Percentiles rank a stretch among this genome's conserved stretches.
Conservation (phyloP, 2,797 vertebrate species). For the Malacoraja senta region DNA sequence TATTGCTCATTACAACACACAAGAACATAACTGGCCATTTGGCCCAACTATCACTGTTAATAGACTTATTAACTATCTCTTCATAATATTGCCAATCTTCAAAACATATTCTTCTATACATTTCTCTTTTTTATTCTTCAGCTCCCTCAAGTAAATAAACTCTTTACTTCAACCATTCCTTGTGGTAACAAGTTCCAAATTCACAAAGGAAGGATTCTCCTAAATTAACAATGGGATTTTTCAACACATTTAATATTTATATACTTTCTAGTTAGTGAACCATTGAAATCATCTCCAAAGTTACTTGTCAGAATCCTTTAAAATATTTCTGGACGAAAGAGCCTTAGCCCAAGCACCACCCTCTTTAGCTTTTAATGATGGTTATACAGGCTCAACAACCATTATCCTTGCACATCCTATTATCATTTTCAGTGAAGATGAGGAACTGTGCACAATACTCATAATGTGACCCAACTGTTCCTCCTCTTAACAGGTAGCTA, state of each 20-base stretch:
- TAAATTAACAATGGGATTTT: background rate
- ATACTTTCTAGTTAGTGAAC: background rate
- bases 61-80: background rate
- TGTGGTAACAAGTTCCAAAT: background rate
- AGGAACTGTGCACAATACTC: background rate
- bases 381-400: background rate
- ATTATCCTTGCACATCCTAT: background rate
- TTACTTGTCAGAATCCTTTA: too few species aligned
- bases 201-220: background rate
- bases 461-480: background rate
- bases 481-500: background rate
- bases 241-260: background rate
- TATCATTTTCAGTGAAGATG: background rate
- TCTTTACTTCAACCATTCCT: background rate
- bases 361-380: background rate
- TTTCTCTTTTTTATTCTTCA: background rate
- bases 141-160: background rate
- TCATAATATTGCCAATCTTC: background rate
- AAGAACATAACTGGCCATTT: background rate
- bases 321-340: background rate
- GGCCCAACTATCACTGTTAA: background rate
- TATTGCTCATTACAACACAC: background rate
- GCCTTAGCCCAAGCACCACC: background rate
- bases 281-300: too few species aligned
- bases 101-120: background rate